Evolutionary conservation across 2,888 invertebrate species (phyloP).

Genomic region (Megamerina dolium): DNA sequence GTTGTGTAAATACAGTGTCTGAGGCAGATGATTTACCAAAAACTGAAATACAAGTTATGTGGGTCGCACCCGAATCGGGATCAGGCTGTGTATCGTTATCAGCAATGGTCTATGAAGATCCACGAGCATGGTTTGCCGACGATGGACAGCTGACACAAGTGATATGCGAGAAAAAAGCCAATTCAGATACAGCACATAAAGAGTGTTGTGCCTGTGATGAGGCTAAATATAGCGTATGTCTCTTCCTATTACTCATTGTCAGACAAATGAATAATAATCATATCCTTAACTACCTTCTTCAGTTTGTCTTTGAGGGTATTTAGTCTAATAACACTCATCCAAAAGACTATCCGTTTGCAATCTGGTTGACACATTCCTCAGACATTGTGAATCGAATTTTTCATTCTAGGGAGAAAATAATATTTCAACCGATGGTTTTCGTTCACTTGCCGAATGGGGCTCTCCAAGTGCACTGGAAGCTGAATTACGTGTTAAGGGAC

Average conservation of each 20-base stretch:
- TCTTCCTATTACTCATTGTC: no score
- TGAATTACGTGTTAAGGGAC: slow-evolving; percentile 78
- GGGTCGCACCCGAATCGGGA: slow-evolving; percentile 81
- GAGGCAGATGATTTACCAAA: slow-evolving; percentile 75
- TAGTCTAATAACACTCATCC: slow-evolving; percentile 97
- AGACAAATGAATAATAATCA: not conserved
- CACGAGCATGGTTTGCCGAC: slow-evolving; percentile 80
- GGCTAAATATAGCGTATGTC: slow-evolving; percentile 80
- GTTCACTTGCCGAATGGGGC: slow-evolving; percentile 64
- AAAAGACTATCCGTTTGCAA: slow-evolving; percentile 85
- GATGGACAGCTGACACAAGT: slow-evolving; percentile 75
- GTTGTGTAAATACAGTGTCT: slow-evolving; percentile 77
- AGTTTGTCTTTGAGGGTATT: slow-evolving; percentile 83
- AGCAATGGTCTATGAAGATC: slow-evolving; percentile 80
- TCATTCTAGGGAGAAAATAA: slow-evolving; percentile 89
- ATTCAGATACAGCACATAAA: slow-evolving; percentile 53
- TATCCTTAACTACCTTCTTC: slow-evolving; percentile 4
- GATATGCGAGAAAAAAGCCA: slow-evolving; percentile 68
- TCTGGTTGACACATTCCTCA: slow-evolving; percentile 93
- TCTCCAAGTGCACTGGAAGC: slow-evolving; percentile 81
- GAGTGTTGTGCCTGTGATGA: slow-evolving; percentile 93
- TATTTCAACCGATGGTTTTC: slow-evolving; percentile 81
- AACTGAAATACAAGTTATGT: slow-evolving; percentile 81
- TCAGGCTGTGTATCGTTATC: slow-evolving; percentile 83
- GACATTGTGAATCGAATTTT: slow-evolving; percentile 81